These are phyloP conservation scores for Hydractinia echinata DNA, from an alignment of 30 jellyfish, hydroid and myxozoan genomes.

Conservation along the genomic window DNA sequence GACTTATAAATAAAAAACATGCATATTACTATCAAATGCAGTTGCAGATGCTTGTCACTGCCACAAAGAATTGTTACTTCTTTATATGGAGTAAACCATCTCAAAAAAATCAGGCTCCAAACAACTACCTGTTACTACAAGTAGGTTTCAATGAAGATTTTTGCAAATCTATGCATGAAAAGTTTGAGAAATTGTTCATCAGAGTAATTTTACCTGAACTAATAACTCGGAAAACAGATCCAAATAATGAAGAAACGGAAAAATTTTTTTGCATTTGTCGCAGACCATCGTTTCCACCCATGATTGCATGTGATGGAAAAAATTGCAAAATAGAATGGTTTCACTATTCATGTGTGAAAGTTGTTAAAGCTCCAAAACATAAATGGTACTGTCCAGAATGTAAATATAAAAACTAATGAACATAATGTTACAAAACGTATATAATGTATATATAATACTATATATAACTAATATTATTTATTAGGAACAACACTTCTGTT, in stretches of 20 bases:
- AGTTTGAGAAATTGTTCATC: neutral
- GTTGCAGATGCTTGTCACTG: slow-evolving; percentile 41
- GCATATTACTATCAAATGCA: slow-evolving; percentile 41
- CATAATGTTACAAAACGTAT: neutral
- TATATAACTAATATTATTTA: neutral
- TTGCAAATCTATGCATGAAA: slow-evolving; percentile 14
- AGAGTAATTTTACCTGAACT: neutral
- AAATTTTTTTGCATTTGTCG: slow-evolving; percentile 13
- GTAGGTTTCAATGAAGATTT: slow-evolving; percentile 21
- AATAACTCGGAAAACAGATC: neutral
- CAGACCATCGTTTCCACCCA: slow-evolving; percentile 32
- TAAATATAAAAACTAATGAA: neutral
- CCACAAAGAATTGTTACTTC: slow-evolving; percentile 6
- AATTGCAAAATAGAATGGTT: slow-evolving; percentile 26
- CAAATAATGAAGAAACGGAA: slow-evolving; percentile 5
- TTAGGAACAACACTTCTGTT: neutral
- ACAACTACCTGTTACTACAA: slow-evolving; percentile 4
- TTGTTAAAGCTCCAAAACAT: slow-evolving; percentile 8
- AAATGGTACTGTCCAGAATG: neutral
- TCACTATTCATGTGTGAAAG: slow-evolving; percentile 24
- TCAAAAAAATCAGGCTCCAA: neutral
- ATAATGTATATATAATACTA: neutral
- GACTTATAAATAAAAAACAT: slow-evolving; percentile 19
- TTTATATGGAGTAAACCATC: neutral
- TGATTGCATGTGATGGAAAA: slow-evolving; percentile 39